phyloP scores from a whole-genome alignment of 1,140 invertebrate species.

The Euborellia annulipes region DNA sequence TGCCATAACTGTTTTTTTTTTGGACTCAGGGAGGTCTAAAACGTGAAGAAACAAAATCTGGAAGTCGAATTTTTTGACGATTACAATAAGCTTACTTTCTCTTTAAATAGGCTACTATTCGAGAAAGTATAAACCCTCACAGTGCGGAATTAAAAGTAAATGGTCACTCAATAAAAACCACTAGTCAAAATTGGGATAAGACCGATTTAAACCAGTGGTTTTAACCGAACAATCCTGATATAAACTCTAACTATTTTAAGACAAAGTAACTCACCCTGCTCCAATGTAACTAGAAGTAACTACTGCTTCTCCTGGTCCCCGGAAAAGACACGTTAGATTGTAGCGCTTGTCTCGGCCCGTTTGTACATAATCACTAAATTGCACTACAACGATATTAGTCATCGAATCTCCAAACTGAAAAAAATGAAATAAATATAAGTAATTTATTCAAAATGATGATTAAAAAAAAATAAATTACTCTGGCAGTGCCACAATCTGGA shows the following conservation, averaged over 20 bases:
- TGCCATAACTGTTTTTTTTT: no score
- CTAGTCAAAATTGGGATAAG: no score
- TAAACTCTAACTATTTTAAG: conserved; percentile 3
- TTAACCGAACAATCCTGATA: no score
- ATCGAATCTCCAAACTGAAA: conserved; percentile 74
- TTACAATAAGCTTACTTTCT: no score
- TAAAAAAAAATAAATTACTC: conserved; percentile 30
- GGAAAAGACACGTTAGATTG: conserved; percentile 78
- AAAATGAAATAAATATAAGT: conserved; percentile 5
- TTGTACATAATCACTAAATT: conserved; percentile 85
- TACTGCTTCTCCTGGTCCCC: conserved; percentile 78
- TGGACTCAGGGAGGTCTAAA: no score
- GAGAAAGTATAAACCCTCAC: no score
- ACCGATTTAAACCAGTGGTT: no score
- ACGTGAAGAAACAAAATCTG: no score
- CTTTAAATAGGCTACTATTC: no score
- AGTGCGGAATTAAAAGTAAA: no score
- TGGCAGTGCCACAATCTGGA: conserved; percentile 77
- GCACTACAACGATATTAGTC: conserved; percentile 87
- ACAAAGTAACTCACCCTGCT: conserved; percentile 51
- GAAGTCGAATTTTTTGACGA: no score
- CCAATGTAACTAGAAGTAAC: conserved; percentile 88
- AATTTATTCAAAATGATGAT: conserved; percentile 1
- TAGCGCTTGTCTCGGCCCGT: conserved; percentile 80
- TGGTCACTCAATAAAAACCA: no score